phyloP scores from a whole-genome alignment of 2,113 vertebrate genomes.

The Callospermophilus lateralis region DNA sequence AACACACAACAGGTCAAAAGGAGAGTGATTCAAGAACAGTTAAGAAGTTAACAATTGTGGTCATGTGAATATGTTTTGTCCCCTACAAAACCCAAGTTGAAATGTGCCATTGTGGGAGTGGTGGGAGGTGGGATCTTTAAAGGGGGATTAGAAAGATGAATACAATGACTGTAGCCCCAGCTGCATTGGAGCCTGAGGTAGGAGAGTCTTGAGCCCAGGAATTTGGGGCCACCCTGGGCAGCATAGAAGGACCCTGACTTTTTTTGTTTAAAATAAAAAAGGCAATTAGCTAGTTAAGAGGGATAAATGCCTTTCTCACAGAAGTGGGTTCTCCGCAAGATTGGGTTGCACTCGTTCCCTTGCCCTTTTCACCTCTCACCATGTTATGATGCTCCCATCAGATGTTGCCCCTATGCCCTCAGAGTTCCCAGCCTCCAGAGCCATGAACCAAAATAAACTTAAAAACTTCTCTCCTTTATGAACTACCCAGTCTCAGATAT shows the following conservation, averaged over 20 bases:
- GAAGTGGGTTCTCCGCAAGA: background rate
- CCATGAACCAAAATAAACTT: background rate
- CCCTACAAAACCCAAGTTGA: background rate
- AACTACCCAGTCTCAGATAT: background rate
- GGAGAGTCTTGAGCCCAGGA: background rate
- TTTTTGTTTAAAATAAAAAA: background rate
- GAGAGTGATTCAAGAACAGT: constrained; percentile 51
- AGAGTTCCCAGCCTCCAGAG: background rate
- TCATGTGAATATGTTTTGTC: background rate
- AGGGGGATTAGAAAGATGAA: too few species aligned
- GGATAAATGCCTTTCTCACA: background rate
- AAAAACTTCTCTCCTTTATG: background rate
- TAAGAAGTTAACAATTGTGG: background rate
- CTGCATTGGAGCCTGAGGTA: background rate
- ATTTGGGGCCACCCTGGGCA: background rate
- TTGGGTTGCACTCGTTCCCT: background rate
- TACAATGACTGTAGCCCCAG: background rate
- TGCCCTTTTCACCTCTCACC: background rate
- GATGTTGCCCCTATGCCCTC: background rate
- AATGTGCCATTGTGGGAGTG: background rate
- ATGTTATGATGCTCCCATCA: background rate
- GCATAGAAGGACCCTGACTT: background rate
- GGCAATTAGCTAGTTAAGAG: background rate
- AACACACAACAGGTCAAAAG: constrained; percentile 56
- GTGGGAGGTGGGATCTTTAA: background rate